phyloP scores from a whole-genome alignment of 1,140 invertebrate species.

The Cherax destructor region DNA sequence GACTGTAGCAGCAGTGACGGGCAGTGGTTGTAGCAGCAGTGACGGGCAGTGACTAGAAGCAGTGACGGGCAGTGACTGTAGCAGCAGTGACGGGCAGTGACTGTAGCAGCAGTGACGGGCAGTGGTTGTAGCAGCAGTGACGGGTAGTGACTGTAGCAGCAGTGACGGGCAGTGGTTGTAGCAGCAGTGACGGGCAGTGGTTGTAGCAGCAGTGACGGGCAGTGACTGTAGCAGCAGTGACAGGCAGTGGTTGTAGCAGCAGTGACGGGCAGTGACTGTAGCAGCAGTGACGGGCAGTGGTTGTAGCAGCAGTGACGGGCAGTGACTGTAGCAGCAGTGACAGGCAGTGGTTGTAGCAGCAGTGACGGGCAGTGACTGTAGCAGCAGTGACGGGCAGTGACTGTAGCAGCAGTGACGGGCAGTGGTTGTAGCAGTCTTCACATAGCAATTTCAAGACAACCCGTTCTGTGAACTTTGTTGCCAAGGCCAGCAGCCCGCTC shows the following conservation, averaged over 20 bases:
- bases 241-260: neutral
- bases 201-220: neutral
- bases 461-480: neutral
- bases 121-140: too few species aligned
- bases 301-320: neutral
- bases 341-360: neutral
- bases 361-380: neutral
- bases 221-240: neutral
- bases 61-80: too few species aligned
- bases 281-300: neutral
- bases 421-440: neutral
- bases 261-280: neutral
- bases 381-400: neutral
- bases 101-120: too few species aligned
- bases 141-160: too few species aligned
- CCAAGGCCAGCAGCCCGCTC: neutral
- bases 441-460: neutral
- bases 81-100: too few species aligned
- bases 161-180: neutral
- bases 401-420: too few species aligned
- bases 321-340: too few species aligned
- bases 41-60: too few species aligned
- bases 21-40: too few species aligned
- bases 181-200: neutral
- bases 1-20: too few species aligned